Percentiles rank a stretch among this genome's conserved stretches.
Conservation (phyloP, 1,140 invertebrate genomes). For the Dolichoris vasculosae region DNA sequence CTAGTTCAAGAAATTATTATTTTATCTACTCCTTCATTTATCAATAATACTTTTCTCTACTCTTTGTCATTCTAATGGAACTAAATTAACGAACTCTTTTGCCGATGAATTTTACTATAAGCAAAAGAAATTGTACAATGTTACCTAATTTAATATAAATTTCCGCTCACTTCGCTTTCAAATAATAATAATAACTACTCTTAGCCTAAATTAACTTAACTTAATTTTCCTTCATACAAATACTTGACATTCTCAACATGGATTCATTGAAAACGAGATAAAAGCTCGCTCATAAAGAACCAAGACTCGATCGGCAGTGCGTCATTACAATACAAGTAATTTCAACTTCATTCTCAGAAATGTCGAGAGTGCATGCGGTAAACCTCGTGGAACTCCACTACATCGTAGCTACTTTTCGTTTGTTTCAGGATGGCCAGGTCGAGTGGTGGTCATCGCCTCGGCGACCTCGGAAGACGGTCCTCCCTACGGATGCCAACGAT, state of each 20-base stretch:
- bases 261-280: not conserved
- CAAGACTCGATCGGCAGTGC: no score
- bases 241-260: no score
- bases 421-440: constrained; percentile 60
- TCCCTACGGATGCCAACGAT: constrained; percentile 68
- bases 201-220: no score
- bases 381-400: not conserved
- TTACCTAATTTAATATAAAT: not conserved
- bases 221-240: no score
- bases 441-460: constrained; percentile 50
- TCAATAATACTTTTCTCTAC: not conserved
- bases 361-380: not conserved
- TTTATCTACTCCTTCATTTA: not conserved
- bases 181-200: not conserved
- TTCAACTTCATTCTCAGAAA: no score
- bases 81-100: not conserved
- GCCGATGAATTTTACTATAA: no score
- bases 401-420: constrained; percentile 5
- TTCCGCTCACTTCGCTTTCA: not conserved
- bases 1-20: no score
- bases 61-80: not conserved
- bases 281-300: not conserved
- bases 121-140: no score
- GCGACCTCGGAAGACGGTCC: constrained; percentile 42
- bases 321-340: no score